Evolutionary conservation across 2,888 invertebrate species (phyloP).

Genomic region (Noctua pronuba): DNA sequence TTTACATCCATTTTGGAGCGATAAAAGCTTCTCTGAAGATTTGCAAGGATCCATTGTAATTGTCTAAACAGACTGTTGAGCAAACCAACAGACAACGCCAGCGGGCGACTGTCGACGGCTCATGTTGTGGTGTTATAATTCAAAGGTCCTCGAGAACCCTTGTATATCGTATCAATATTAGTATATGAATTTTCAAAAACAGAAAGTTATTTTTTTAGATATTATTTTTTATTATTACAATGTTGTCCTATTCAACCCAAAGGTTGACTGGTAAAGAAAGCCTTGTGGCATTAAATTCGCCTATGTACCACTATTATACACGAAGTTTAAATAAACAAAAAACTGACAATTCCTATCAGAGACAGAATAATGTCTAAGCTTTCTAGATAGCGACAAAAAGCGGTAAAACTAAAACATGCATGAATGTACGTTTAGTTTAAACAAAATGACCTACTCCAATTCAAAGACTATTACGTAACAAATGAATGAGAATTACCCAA

Average conservation of each 20-base stretch:
- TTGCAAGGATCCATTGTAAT: not conserved
- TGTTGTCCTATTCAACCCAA: too few relatives aligned
- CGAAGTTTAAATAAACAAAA: too few relatives aligned
- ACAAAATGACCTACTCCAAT: not conserved
- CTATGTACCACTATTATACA: too few relatives aligned
- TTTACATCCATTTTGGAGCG: not conserved
- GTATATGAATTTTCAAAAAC: too few relatives aligned
- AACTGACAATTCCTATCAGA: not conserved
- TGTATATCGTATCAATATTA: too few relatives aligned
- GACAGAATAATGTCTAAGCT: not conserved
- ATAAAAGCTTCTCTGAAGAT: not conserved
- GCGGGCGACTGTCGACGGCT: not conserved
- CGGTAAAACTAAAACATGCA: not conserved
- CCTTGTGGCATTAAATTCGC: too few relatives aligned
- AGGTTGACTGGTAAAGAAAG: too few relatives aligned
- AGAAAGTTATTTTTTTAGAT: too few relatives aligned
- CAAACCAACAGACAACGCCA: not conserved
- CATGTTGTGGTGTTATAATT: not conserved
- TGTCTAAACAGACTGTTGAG: not conserved
- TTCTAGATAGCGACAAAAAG: not conserved
- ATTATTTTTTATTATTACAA: too few relatives aligned
- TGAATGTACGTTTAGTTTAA: not conserved
- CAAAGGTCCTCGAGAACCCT: not conserved
- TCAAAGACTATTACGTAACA: not conserved
- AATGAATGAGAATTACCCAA: slow-evolving; percentile 29